Base-by-base conservation (phyloP, 2,888 invertebrate species). In the Asteroscopus sphinx region DNA sequence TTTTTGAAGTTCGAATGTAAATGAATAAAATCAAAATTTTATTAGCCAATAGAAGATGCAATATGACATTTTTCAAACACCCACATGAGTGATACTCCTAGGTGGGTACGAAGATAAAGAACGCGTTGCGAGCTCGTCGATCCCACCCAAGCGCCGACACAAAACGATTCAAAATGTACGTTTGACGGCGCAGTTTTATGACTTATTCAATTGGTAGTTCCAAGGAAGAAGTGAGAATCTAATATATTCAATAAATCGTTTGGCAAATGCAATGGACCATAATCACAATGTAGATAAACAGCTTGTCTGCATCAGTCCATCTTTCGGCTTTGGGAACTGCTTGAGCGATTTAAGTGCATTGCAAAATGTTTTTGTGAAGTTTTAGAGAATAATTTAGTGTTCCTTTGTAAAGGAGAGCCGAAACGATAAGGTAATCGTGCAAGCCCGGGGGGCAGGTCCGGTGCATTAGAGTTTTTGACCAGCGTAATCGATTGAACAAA, bases 111-210 rank as follows among this genome's bases (percentile, higher is more conserved):
- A 53, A 70, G 75, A 77, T 72, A 76, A 73, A 67, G 56, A 68
- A 76, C 74, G 47, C 47, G 68, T 61, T 56, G 67, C 63, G 40
- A 60, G 68, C 32, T 56, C 54, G 61, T 49, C 57, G 56, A 70
- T 72, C 68, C 80, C 77, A 82, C 71, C 75, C 76, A 76, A 67
- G 69, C 53, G 64, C 55, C 72, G 55, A 67, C 75, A 77, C 68
- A 70, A 76, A 73, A 70, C 68, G 63, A 76, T 76, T 77, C 67
- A 59, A 79, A 71, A 68, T 74, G 60, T 66, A 72, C 69, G 65
- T 72, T 77, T 59, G 73, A 77, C 55, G 66, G 61, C 72, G 75
- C 69, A 72, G 62, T 81, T 85, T 84, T 82, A 82, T 82, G 69
- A 68, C 80, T 73, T 74, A 79, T 79, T 79, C 74, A 79, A 76